Evolutionary conservation across 1,140 invertebrate genomes (phyloP).

Genomic region (Drosophila trapezifrons): DNA sequence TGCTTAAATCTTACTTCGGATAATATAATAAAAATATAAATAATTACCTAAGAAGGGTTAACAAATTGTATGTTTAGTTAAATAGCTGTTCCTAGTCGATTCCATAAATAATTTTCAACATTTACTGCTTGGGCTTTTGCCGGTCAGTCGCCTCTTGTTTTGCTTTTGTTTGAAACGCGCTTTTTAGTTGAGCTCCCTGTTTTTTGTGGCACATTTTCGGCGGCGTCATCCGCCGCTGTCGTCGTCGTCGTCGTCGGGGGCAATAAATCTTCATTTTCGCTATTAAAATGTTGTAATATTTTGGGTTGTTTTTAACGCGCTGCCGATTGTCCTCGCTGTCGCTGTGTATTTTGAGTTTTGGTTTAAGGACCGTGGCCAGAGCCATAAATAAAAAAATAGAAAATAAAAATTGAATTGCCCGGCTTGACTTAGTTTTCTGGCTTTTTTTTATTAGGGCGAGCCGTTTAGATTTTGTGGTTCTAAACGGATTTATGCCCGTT

Average conservation of each 20-base stretch:
- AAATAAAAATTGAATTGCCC: conserved; percentile 69
- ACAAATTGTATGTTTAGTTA: not conserved
- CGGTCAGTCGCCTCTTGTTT: conserved; percentile 37
- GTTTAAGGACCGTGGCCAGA: conserved; percentile 38
- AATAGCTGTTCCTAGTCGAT: not conserved
- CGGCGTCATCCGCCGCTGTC: conserved; percentile 39
- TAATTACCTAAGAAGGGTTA: too few relatives aligned
- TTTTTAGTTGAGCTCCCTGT: conserved; percentile 63
- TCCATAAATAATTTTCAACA: not conserved
- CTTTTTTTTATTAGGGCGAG: conserved; percentile 23
- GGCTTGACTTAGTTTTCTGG: conserved; percentile 29
- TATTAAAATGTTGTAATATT: conserved; percentile 82
- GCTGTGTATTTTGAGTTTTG: conserved; percentile 58
- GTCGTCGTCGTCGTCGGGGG: conserved; percentile 62
- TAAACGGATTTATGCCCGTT: conserved; percentile 65
- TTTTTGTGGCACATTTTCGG: conserved; percentile 62
- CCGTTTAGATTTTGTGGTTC: conserved; percentile 59
- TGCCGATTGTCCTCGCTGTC: conserved; percentile 64
- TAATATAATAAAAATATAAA: not conserved
- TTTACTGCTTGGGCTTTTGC: conserved; percentile 15
- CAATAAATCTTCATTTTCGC: conserved; percentile 81
- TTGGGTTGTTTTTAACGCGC: conserved; percentile 64
- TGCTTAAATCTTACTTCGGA: too few relatives aligned
- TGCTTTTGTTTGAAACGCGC: conserved; percentile 39
- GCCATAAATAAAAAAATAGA: conserved; percentile 66